These are phyloP conservation scores for Chrysemys picta DNA, from an alignment of 2,113 vertebrate species.

Conservation along the genomic window DNA sequence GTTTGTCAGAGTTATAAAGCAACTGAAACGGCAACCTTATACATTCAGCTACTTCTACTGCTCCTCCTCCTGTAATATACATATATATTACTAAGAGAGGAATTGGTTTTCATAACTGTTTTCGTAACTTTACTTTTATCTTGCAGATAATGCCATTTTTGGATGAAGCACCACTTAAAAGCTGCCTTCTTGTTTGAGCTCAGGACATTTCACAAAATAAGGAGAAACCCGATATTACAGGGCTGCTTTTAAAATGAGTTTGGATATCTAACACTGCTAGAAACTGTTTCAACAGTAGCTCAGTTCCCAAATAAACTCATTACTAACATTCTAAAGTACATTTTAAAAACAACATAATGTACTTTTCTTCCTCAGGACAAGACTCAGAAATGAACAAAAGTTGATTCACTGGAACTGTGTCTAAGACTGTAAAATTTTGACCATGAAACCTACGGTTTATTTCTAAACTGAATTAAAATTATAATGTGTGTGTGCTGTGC, in stretches of 20 bases:
- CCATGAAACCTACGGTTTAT: neutral
- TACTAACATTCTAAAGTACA: neutral
- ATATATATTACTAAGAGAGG: neutral
- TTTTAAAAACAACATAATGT: rapidly evolving
- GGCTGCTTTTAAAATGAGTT: neutral
- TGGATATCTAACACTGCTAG: neutral
- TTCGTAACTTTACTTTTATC: constrained; percentile 10
- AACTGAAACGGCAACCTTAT: neutral
- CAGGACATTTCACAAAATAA: neutral
- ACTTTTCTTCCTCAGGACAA: neutral
- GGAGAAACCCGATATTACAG: neutral
- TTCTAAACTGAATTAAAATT: neutral
- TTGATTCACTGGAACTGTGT: neutral
- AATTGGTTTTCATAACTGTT: neutral
- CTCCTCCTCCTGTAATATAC: neutral
- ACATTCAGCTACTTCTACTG: neutral
- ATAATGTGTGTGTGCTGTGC: neutral
- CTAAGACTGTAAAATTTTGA: neutral
- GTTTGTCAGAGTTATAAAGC: neutral
- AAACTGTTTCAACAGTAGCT: neutral
- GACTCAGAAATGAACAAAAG: neutral
- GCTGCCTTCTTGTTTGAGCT: neutral
- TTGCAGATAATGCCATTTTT: constrained; percentile 68
- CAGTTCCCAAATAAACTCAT: neutral
- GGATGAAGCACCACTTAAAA: constrained; percentile 30